Percentiles rank a stretch among this genome's conserved stretches.
Evolutionary conservation across 2,113 vertebrate genomes (phyloP).

Genomic region (Xenus cinereus): DNA sequence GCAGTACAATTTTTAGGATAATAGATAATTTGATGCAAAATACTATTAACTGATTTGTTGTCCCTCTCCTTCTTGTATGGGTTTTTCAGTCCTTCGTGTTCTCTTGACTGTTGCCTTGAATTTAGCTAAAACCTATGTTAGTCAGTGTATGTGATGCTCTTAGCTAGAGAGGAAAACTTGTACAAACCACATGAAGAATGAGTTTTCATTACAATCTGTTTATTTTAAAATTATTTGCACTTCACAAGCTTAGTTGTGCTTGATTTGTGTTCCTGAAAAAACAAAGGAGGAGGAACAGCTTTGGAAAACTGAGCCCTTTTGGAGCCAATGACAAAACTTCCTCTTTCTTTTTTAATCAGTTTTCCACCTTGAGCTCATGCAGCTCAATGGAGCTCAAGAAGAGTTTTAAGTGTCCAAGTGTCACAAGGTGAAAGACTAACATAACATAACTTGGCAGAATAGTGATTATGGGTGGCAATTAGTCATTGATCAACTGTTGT

Average conservation of each 20-base stretch:
- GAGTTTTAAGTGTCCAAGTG: background rate
- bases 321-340: background rate
- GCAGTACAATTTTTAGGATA: background rate
- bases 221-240: background rate
- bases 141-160: background rate
- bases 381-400: background rate
- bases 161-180: background rate
- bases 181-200: background rate
- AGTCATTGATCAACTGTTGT: background rate
- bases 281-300: background rate
- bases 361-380: background rate
- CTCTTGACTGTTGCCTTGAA: background rate
- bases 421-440: background rate
- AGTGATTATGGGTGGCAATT: background rate
- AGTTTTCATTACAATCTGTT: background rate
- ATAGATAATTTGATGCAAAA: background rate
- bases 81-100: background rate
- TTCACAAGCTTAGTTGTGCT: background rate
- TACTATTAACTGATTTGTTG: background rate
- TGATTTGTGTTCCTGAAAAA: background rate
- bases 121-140: background rate
- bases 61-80: background rate
- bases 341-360: background rate
- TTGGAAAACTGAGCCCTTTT: background rate
- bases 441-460: background rate